Conservation (phyloP, 2,797 vertebrate species). For the Myotis vivesi region DNA sequence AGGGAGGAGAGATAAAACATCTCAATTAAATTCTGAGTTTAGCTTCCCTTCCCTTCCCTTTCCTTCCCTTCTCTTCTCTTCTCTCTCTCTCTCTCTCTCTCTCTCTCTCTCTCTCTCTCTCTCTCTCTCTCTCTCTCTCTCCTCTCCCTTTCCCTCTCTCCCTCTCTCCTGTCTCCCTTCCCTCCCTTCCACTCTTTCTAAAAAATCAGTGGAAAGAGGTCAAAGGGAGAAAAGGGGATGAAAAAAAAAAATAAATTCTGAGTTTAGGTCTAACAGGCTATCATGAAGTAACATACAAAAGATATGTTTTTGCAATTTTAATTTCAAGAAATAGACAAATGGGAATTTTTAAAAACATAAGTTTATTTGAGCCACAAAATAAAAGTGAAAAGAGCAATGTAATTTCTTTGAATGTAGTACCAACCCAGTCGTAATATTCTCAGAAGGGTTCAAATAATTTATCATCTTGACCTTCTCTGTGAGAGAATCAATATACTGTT, state of each 20-base stretch:
- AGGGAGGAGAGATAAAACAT: conserved; percentile 37
- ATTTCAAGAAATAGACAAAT: not conserved
- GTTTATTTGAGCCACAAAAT: not conserved
- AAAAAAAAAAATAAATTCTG: no score
- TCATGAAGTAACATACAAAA: not conserved
- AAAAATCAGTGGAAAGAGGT: no score
- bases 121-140: no score
- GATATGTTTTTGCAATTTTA: not conserved
- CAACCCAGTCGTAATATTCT: not conserved
- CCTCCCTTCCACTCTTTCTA: no score
- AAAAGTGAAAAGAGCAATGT: not conserved
- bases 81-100: no score
- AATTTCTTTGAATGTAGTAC: not conserved
- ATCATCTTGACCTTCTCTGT: conserved; percentile 26
- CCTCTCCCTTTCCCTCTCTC: no score
- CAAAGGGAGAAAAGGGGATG: no score
- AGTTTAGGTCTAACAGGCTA: not conserved
- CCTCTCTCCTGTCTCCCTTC: no score
- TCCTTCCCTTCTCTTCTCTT: no score
- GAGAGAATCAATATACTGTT: conserved; percentile 56
- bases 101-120: no score
- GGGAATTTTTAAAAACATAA: not conserved
- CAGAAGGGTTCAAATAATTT: not conserved
- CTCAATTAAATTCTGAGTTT: conserved; percentile 43
- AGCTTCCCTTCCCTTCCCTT: no score